Evolutionary conservation across 1,140 invertebrate species (phyloP).

Genomic region (Tetranychus urticae): DNA sequence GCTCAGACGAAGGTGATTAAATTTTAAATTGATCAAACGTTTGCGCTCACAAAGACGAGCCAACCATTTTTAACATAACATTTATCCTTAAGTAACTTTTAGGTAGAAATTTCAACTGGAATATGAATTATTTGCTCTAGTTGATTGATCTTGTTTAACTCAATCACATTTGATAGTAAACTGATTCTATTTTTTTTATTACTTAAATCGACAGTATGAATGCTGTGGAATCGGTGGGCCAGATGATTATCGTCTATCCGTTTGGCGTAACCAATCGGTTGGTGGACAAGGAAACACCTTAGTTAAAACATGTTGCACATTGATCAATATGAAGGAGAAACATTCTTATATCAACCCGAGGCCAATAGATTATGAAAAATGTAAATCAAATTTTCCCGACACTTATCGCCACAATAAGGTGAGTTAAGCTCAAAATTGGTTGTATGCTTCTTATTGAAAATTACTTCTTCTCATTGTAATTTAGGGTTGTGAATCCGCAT

Average conservation of each 20-base stretch:
- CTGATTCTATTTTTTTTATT: constrained; percentile 14
- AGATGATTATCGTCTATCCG: constrained; percentile 51
- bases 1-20: constrained; percentile 34
- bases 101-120: too few relatives aligned
- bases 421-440: background rate
- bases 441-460: background rate
- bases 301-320: constrained; percentile 48
- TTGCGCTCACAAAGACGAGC: background rate
- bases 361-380: constrained; percentile 39
- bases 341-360: constrained; percentile 45
- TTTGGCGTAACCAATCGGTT: constrained; percentile 27
- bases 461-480: background rate
- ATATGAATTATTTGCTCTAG: background rate
- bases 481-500: constrained; percentile 38
- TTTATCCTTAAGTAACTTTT: too few relatives aligned
- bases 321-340: constrained; percentile 31
- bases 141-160: background rate
- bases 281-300: constrained; percentile 23
- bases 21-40: background rate
- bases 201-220: constrained; percentile 29
- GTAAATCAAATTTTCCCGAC: constrained; percentile 34
- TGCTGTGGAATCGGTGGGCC: constrained; percentile 58
- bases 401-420: constrained; percentile 10
- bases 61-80: too few relatives aligned
- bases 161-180: too few relatives aligned